Base-by-base conservation (phyloP, 30 jellyfish, hydroid and myxozoan species). In the Morbakka virulenta region DNA sequence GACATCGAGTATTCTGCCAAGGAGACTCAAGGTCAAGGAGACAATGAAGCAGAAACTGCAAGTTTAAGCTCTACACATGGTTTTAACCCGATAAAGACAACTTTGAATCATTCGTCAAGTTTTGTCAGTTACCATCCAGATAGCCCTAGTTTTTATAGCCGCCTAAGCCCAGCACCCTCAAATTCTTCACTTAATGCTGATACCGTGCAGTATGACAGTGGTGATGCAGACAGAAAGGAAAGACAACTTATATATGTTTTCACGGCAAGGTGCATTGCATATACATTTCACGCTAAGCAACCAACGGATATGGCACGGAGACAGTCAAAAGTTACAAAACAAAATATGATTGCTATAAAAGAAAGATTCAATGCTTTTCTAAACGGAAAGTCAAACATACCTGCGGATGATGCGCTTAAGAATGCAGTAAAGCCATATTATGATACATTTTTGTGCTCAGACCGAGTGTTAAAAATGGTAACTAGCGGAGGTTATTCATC, bases 401-500 rank as follows among this genome's bases (percentile, higher is more conserved):
- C 74, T 27, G 98, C 98, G 28, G 98, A 91, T 76, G 96, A 91
- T 53, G 98, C 98, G 17, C 85, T 84, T 31, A 74, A 72, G 34
- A 91, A 79, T 79, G 95, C 98, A 2, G 96, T 91, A 11, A 85
- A 73, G 25, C 67, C 95, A 21, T 91, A 91, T 63, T 88, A 84
- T 49, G 98, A 91, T 14, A 91, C 92, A 52, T 91, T 91, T 47
- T 72, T 91, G 0, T 91, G 96, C 84, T 86, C 96, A 41, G 98
- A 91, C 34, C 78, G 98, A 4, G 98, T 91, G 50, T 89, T 89
- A 20, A 91, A 91, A 53, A 91, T 91, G 98, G 98, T 92, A 13
- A 83, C 77, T 78, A 85, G 96, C 71, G 98, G 98, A 34, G 98
- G 98, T 21, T 92, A 92, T 63, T 92, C 98, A n/a, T 69, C 90